Conservation (phyloP, 1,140 invertebrate species). For the Antheraea mylitta region DNA sequence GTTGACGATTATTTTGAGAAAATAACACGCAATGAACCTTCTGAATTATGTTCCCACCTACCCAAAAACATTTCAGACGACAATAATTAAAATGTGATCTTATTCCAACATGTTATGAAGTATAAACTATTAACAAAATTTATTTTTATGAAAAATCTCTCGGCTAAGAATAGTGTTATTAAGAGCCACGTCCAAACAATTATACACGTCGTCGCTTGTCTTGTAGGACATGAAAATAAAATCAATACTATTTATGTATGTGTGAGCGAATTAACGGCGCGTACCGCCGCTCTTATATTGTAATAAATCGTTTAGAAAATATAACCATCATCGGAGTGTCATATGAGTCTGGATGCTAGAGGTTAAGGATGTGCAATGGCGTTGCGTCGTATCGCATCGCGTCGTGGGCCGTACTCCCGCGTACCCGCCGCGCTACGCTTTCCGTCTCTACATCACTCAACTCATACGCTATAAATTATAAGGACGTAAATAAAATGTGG, state of each 20-base stretch:
- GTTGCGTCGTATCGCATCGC: constrained; percentile 8
- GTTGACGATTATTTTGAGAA: constrained; percentile 52
- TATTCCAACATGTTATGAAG: constrained; percentile 7
- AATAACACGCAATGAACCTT: constrained; percentile 60
- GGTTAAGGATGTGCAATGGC: constrained; percentile 34
- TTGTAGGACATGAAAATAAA: constrained; percentile 76
- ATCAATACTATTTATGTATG: constrained; percentile 75
- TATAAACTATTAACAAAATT: background rate
- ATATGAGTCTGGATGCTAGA: constrained; percentile 48
- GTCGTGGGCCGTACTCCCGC: background rate
- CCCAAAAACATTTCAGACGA: constrained; percentile 37
- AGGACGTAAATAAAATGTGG: constrained; percentile 72
- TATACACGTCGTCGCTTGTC: constrained; percentile 68
- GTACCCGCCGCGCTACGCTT: background rate
- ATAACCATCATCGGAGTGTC: constrained; percentile 72
- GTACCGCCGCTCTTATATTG: constrained; percentile 68
- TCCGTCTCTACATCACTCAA: constrained; percentile 40
- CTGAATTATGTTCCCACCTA: constrained; percentile 44
- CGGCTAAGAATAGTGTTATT: constrained; percentile 45
- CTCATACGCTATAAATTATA: constrained; percentile 68
- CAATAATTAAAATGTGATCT: constrained; percentile 30
- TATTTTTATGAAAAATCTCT: background rate
- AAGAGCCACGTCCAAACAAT: constrained; percentile 56
- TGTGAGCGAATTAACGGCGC: constrained; percentile 68
- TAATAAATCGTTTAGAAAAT: constrained; percentile 77